Evolutionary conservation across 2,797 vertebrate species (phyloP).

Genomic region (Steatocranus sp.): DNA sequence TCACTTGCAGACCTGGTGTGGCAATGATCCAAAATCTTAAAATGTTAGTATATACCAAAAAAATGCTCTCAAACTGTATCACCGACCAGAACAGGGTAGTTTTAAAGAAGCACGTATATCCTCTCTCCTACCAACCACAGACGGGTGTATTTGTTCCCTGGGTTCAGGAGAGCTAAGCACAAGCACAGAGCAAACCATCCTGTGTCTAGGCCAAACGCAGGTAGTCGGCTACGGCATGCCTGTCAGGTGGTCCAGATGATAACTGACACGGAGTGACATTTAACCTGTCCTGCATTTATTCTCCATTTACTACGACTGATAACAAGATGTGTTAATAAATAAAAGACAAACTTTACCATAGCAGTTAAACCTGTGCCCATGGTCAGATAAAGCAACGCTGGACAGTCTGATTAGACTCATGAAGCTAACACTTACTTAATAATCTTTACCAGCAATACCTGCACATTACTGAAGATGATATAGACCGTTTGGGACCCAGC

Average conservation of each 20-base stretch:
- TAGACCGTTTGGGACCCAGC: rapidly evolving
- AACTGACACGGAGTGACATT: conserved; percentile 3
- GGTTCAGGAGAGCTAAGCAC: conserved; percentile 8
- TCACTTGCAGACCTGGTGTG: not conserved
- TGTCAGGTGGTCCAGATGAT: not conserved
- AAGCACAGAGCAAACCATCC: not conserved
- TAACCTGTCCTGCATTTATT: not conserved
- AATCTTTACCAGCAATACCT: not conserved
- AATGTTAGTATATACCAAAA: not conserved
- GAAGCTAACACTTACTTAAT: not conserved
- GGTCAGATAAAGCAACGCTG: not conserved
- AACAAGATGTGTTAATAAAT: not conserved
- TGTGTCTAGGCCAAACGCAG: not conserved
- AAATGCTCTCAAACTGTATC: not conserved
- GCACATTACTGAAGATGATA: not conserved
- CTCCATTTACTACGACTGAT: not conserved
- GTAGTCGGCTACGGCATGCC: not conserved
- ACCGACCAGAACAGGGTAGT: not conserved
- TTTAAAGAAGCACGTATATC: not conserved
- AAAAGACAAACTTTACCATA: not conserved
- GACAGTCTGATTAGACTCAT: not conserved
- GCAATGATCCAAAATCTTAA: not conserved
- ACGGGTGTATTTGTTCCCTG: not conserved
- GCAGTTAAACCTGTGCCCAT: not conserved
- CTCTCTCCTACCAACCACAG: not conserved